These are phyloP conservation scores for Crossocerus cetratus DNA, from an alignment of 2,888 invertebrate species.

Conservation along the genomic window DNA sequence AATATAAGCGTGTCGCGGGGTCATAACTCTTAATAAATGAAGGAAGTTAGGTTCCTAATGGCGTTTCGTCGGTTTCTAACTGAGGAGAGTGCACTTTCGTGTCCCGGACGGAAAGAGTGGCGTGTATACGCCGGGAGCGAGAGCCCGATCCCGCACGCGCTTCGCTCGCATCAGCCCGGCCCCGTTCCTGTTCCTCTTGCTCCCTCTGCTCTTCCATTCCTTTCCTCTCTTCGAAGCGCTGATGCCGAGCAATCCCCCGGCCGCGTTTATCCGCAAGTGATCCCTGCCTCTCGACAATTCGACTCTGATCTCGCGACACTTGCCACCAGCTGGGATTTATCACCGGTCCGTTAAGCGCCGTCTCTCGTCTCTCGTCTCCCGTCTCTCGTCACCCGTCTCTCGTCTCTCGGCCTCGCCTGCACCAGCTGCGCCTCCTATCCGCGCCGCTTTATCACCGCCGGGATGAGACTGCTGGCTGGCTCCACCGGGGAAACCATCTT, in stretches of 20 bases:
- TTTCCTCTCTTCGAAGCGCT: background rate
- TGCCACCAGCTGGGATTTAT: slow-evolving; percentile 70
- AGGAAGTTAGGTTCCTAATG: slow-evolving; percentile 51
- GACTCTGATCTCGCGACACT: slow-evolving; percentile 52
- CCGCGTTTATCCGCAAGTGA: slow-evolving; percentile 40
- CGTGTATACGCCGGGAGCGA: slow-evolving; percentile 25
- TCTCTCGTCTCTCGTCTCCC: slow-evolving; percentile 8
- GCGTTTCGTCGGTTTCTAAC: slow-evolving; percentile 46
- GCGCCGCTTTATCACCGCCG: slow-evolving; percentile 57
- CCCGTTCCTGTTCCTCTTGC: too few relatives aligned
- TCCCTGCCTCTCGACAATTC: slow-evolving; percentile 56
- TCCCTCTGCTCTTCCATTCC: too few relatives aligned
- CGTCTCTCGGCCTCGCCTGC: slow-evolving; percentile 52
- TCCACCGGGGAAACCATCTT: too few relatives aligned
- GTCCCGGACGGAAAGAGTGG: slow-evolving; percentile 45
- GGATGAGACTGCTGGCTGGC: slow-evolving; percentile 21
- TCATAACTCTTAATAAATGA: slow-evolving; percentile 59
- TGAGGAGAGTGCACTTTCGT: slow-evolving; percentile 59
- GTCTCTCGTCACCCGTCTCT: slow-evolving; percentile 18
- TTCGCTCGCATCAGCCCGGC: slow-evolving; percentile 33
- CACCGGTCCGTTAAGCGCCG: slow-evolving; percentile 58
- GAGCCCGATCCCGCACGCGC: slow-evolving; percentile 40
- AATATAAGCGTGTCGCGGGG: slow-evolving; percentile 48
- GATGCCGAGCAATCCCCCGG: background rate
- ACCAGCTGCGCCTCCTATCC: slow-evolving; percentile 56